Percentiles rank a stretch among this genome's conserved stretches.
Evolutionary conservation across 1,140 invertebrate species (phyloP).

Genomic region (Reticulitermes speratus): DNA sequence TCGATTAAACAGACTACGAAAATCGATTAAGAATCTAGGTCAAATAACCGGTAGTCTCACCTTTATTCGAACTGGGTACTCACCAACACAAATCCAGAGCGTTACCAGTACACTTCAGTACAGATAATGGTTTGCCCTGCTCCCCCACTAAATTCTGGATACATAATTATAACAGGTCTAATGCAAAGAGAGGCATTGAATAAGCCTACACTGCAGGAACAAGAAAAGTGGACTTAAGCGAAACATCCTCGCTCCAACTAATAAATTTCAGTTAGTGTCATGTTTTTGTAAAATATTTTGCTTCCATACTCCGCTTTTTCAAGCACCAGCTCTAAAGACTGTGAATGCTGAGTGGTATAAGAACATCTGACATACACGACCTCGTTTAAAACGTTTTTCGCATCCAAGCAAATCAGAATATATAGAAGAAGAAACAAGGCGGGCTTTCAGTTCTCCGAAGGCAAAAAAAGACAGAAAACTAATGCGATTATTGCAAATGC

Average conservation of each 20-base stretch:
- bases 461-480: background rate
- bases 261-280: background rate
- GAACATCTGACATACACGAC: background rate
- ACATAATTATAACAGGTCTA: too few relatives aligned
- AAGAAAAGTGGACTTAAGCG: too few relatives aligned
- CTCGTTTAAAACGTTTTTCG: background rate
- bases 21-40: too few relatives aligned
- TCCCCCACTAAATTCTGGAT: too few relatives aligned
- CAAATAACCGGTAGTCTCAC: too few relatives aligned
- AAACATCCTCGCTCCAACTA: background rate
- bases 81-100: too few relatives aligned
- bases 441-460: background rate
- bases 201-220: too few relatives aligned
- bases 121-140: too few relatives aligned
- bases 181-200: too few relatives aligned
- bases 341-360: background rate
- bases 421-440: background rate
- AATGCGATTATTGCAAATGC: background rate
- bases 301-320: background rate
- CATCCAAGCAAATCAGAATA: background rate
- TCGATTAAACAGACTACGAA: too few relatives aligned
- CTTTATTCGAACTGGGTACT: too few relatives aligned
- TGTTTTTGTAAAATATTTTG: background rate
- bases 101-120: too few relatives aligned
- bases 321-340: background rate